Base-by-base conservation (phyloP, 2,888 invertebrate species). In the Lutraria lutraria region DNA sequence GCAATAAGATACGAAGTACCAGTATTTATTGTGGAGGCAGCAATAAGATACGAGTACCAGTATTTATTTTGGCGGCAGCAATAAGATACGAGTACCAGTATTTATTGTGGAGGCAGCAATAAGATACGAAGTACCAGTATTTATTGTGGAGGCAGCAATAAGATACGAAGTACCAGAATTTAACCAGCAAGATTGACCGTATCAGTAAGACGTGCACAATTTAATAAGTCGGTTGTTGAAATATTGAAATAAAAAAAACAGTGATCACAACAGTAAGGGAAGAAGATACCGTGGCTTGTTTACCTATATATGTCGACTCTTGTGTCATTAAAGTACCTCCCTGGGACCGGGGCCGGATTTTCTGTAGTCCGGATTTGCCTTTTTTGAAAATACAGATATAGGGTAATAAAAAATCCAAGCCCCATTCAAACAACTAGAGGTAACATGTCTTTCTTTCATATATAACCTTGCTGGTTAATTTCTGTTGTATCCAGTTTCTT, bases 201-300 rank as follows among this genome's bases (percentile, higher is more conserved):
- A 3, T 68, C 63, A 25, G 31, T 31, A 76, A 16, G 15, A 16
- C 0, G 31, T 76, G 31, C 29, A 76, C 21, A 83, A 87, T 87
- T 87, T 87, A 87, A 88, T 6, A 88, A 88, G 88, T 85, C 88
- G 88, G 88, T 88, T 88, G 43, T 81, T 34, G 52, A 79, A 34
- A 54, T 76, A 84, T 53, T 29, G 53, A 52, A 72, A 84, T n/a
- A 68, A 60, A 29, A 43, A 52, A 29, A 43, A 52, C 43, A 21
- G 60, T 72, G 29, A 34, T n/a, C 16, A 84, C 84, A 84, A 76
- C 84, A 76, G 16, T 15, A 31, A 76, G 72, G 29, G 63, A 53
- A 68, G 12, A 72, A 34, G 76, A 34, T 76, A 34, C 13, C 19
- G 29, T 34, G 83, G 25, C 4, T 60, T 76, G 60, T 25, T 43